These are phyloP conservation scores for Meloe dianella DNA, from an alignment of 2,888 invertebrate species.

Conservation along the genomic window DNA sequence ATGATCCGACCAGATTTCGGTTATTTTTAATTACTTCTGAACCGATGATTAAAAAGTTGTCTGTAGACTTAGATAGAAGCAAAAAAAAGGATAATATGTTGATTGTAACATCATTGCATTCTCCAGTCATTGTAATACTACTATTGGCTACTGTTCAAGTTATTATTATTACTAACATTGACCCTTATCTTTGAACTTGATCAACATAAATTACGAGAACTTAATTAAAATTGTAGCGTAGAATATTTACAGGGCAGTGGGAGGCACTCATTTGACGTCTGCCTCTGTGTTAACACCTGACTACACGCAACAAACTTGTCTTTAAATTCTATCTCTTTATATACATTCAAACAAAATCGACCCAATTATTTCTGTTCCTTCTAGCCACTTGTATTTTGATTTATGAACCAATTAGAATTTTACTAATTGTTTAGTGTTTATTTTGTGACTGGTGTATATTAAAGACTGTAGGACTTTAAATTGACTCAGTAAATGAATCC, in stretches of 20 bases:
- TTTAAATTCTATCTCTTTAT: neutral
- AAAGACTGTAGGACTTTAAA: neutral
- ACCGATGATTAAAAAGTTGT: slow-evolving; percentile 26
- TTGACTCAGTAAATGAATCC: slow-evolving; percentile 3
- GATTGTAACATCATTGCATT: slow-evolving; percentile 39
- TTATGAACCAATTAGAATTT: slow-evolving; percentile 11
- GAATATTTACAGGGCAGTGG: slow-evolving; percentile 42
- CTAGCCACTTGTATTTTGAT: slow-evolving; percentile 1
- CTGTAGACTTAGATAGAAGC: neutral
- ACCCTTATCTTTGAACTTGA: slow-evolving; percentile 40
- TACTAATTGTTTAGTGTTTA: slow-evolving; percentile 11
- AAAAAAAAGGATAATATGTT: slow-evolving; percentile 35
- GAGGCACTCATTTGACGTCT: slow-evolving; percentile 27
- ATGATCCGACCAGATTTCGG: slow-evolving; percentile 42
- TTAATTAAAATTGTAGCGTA: slow-evolving; percentile 51
- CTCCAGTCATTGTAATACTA: slow-evolving; percentile 41
- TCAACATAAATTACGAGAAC: slow-evolving; percentile 53
- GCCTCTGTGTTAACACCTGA: slow-evolving; percentile 38
- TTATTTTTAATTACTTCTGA: slow-evolving; percentile 50
- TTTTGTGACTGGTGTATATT: slow-evolving; percentile 3
- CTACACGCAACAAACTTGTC: slow-evolving; percentile 14
- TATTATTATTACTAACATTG: slow-evolving; percentile 39
- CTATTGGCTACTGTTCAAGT: slow-evolving; percentile 45
- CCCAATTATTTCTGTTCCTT: slow-evolving; percentile 18
- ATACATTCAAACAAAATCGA: neutral